Evolutionary conservation across 2,113 vertebrate species (phyloP).

Genomic region (Phrynosoma blainvillii): DNA sequence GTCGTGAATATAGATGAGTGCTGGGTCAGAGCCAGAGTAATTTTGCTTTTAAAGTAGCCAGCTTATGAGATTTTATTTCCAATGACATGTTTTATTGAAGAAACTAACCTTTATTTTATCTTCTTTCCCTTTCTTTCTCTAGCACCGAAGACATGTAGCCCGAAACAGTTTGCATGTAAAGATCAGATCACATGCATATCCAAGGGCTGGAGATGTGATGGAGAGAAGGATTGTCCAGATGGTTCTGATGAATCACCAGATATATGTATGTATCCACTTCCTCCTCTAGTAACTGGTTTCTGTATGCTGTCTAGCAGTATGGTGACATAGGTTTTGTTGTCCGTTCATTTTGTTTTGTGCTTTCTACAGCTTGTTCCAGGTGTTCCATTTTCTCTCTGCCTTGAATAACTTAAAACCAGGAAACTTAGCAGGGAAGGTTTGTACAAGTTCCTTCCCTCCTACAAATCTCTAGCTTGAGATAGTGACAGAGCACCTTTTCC

Average conservation of each 20-base stretch:
- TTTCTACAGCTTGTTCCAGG: not conserved
- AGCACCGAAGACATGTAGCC: slow-evolving; percentile 95
- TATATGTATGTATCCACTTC: slow-evolving; percentile 84
- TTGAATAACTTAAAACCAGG: not conserved
- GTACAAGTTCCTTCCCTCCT: not conserved
- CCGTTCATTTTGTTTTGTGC: not conserved
- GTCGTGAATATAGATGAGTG: slow-evolving; percentile 50
- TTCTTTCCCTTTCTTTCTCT: slow-evolving; percentile 35
- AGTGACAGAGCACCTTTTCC: too few relatives aligned
- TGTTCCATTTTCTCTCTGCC: not conserved
- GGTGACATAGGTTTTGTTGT: not conserved
- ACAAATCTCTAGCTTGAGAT: not conserved
- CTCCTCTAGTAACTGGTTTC: not conserved
- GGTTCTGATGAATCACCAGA: slow-evolving; percentile 95
- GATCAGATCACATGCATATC: slow-evolving; percentile 97
- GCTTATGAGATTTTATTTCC: slow-evolving; percentile 9
- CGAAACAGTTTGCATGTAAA: slow-evolving; percentile 97
- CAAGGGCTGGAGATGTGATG: slow-evolving; percentile 97
- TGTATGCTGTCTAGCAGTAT: not conserved
- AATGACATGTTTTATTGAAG: slow-evolving; percentile 50
- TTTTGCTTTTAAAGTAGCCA: slow-evolving; percentile 15
- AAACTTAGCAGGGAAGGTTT: accelerated
- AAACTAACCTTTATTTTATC: slow-evolving; percentile 48
- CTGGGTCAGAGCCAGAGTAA: slow-evolving; percentile 17
- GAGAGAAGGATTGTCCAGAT: slow-evolving; percentile 97